Evolutionary conservation across 2,888 invertebrate species (phyloP).

Genomic region (Caenorhabditis sp.): DNA sequence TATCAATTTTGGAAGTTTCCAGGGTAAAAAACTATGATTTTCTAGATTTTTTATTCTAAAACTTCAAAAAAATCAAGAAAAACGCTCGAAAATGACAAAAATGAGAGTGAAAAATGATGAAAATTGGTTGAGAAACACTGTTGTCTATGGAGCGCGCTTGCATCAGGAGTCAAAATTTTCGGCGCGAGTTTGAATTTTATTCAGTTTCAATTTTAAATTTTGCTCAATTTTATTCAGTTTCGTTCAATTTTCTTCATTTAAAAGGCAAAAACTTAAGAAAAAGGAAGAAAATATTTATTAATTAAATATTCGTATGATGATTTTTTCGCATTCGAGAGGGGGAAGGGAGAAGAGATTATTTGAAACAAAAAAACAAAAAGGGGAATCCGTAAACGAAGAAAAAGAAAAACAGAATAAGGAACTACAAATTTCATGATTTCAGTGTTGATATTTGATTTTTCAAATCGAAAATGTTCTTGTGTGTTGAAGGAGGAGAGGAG

Average conservation of each 20-base stretch:
- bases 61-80: background rate
- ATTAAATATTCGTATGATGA: too few species aligned
- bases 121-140: conserved; percentile 10
- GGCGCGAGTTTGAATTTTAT: conserved; percentile 22
- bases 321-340: too few species aligned
- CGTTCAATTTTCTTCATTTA: background rate
- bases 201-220: conserved; percentile 12
- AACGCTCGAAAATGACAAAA: conserved; percentile 7
- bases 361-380: too few species aligned
- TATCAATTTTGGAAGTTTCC: background rate
- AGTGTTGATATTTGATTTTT: background rate
- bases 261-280: background rate
- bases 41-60: background rate
- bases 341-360: too few species aligned
- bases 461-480: background rate
- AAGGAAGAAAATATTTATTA: too few species aligned
- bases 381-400: background rate
- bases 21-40: background rate
- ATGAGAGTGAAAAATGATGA: conserved; percentile 21
- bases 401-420: background rate
- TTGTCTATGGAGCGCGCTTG: conserved; percentile 45
- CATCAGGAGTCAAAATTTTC: conserved; percentile 16
- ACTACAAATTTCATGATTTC: too few species aligned
- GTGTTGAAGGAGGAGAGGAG: too few species aligned
- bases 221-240: background rate